phyloP scores from a whole-genome alignment of 2,888 invertebrate genomes.

The Lomographa bimaculata region DNA sequence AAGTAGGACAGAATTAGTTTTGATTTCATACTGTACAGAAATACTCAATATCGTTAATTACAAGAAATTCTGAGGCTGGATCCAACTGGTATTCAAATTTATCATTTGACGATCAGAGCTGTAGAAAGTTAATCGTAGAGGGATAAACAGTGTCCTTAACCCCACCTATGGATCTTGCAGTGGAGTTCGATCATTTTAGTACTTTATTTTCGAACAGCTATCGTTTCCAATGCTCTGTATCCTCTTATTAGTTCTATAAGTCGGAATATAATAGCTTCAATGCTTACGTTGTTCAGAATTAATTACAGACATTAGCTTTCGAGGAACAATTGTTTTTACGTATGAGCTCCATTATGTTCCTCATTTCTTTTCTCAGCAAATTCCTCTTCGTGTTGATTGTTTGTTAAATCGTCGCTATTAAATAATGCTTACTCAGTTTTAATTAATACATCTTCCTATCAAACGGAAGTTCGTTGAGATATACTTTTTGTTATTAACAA shows the following conservation, averaged over 20 bases:
- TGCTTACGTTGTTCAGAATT: conserved; percentile 19
- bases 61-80: too few species aligned
- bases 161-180: too few species aligned
- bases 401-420: conserved; percentile 20
- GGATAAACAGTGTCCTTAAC: too few species aligned
- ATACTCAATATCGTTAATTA: too few species aligned
- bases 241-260: conserved; percentile 26
- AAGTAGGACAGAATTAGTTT: too few species aligned
- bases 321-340: conserved; percentile 25
- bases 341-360: conserved; percentile 29
- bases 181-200: too few species aligned
- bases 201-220: conserved; percentile 8
- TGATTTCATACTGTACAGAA: too few species aligned
- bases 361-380: conserved; percentile 39
- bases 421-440: conserved; percentile 19
- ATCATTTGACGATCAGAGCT: too few species aligned
- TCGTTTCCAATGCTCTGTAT: too few species aligned
- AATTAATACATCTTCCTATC: conserved; percentile 30
- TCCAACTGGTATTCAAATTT: too few species aligned
- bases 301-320: conserved; percentile 30
- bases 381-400: conserved; percentile 29
- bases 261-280: conserved; percentile 17
- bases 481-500: conserved; percentile 20
- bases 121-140: too few species aligned
- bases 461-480: conserved; percentile 36